phyloP scores from a whole-genome alignment of 2,888 invertebrate species.

The Scelioninae gen. 1 region DNA sequence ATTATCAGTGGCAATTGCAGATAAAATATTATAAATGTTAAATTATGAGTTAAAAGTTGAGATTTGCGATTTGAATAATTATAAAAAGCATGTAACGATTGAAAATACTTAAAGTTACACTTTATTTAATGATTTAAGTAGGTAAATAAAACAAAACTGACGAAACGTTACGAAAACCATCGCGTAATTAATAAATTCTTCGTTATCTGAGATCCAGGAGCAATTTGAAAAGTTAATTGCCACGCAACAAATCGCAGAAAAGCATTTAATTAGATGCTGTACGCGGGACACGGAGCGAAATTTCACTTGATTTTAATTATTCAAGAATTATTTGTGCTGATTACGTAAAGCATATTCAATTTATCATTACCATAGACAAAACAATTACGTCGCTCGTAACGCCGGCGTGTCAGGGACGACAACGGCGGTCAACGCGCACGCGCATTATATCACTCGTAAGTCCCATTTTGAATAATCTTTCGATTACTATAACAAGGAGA shows the following conservation, averaged over 20 bases:
- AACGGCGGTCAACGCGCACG: conserved; percentile 15
- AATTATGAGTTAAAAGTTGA: too few species aligned
- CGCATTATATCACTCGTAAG: not conserved
- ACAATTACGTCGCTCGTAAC: conserved; percentile 34
- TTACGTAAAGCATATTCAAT: conserved; percentile 17
- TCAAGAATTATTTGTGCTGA: conserved; percentile 23
- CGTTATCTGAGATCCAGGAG: conserved; percentile 12
- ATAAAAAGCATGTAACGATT: too few species aligned
- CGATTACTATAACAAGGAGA: conserved; percentile 5
- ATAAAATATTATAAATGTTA: too few species aligned
- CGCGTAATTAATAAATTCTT: conserved; percentile 17
- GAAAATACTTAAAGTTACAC: too few species aligned
- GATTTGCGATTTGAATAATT: too few species aligned
- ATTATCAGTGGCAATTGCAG: conserved; percentile 26
- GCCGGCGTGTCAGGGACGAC: conserved; percentile 43
- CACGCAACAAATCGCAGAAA: conserved; percentile 31
- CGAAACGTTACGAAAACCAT: conserved; percentile 23
- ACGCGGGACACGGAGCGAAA: conserved; percentile 5
- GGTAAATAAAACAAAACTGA: conserved; percentile 1
- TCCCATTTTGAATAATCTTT: conserved; percentile 18
- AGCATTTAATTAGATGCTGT: conserved; percentile 29
- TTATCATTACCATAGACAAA: conserved; percentile 33
- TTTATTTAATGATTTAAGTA: not conserved
- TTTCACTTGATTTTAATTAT: conserved; percentile 32
- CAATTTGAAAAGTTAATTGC: conserved; percentile 34